Conservation (phyloP, 2,113 vertebrate species). For the Ranitomeya imitator region DNA sequence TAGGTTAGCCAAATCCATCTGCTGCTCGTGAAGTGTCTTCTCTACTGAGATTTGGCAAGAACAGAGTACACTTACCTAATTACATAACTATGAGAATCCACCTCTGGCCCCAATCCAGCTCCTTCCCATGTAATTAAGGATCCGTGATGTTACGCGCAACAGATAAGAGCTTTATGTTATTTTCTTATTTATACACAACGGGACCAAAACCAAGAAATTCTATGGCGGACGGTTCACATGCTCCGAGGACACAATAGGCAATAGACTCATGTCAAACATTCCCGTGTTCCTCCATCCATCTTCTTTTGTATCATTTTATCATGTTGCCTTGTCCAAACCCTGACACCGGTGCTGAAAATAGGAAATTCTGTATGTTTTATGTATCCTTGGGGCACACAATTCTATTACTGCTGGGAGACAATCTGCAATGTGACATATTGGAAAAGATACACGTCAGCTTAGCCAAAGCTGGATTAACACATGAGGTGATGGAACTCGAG, state of each 20-base stretch:
- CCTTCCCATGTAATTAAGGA: constrained; percentile 9
- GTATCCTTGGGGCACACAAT: constrained; percentile 31
- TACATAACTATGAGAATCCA: constrained; percentile 37
- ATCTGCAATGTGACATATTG: constrained; percentile 31
- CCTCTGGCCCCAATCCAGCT: constrained; percentile 30
- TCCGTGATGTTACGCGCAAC: constrained; percentile 6
- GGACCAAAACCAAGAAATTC: not conserved
- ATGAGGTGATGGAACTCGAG: constrained; percentile 28
- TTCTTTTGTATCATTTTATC: constrained; percentile 26
- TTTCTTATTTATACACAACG: constrained; percentile 7
- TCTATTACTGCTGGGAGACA: constrained; percentile 23
- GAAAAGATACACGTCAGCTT: not conserved
- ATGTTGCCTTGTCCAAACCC: constrained; percentile 29
- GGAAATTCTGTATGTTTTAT: constrained; percentile 33
- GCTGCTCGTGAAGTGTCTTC: constrained; percentile 19
- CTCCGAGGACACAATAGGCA: constrained; percentile 17
- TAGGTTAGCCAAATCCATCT: constrained; percentile 38
- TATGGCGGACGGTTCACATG: not conserved
- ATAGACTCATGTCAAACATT: constrained; percentile 16
- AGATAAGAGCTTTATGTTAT: constrained; percentile 18
- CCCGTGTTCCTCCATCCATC: not conserved
- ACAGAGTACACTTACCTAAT: constrained; percentile 34
- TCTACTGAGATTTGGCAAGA: constrained; percentile 47
- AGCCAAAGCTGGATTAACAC: constrained; percentile 29
- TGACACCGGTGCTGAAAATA: constrained; percentile 27